Evolutionary conservation across 2,113 vertebrate genomes (phyloP).

Genomic region (Probosciger aterrimus): DNA sequence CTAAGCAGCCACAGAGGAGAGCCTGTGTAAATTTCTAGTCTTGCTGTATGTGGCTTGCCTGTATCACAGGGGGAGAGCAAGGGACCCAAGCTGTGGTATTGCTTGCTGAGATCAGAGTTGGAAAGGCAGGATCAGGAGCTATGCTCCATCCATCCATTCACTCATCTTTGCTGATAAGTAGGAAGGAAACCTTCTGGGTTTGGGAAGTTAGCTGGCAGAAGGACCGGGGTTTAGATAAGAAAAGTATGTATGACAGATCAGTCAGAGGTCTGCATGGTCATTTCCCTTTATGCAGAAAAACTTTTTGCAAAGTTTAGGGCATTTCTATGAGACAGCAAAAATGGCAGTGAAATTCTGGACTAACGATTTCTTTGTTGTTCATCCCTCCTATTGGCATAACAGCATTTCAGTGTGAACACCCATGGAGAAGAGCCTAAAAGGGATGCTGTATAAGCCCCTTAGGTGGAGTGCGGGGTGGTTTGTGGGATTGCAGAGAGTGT

Average conservation of each 20-base stretch:
- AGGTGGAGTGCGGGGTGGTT: background rate
- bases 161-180: background rate
- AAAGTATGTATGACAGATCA: accelerated
- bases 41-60: background rate
- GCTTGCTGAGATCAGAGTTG: background rate
- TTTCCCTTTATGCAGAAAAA: background rate
- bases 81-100: background rate
- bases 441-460: background rate
- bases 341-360: background rate
- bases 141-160: background rate
- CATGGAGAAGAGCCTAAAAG: background rate
- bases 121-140: background rate
- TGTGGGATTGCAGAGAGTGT: background rate
- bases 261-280: background rate
- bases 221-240: background rate
- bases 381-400: background rate
- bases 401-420: background rate
- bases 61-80: accelerated
- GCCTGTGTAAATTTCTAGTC: background rate
- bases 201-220: background rate
- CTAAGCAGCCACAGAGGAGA: background rate
- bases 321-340: background rate
- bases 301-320: background rate
- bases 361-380: background rate
- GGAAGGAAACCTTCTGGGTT: background rate